Conservation (phyloP, 2,797 vertebrate species). For the Falco naumanni region DNA sequence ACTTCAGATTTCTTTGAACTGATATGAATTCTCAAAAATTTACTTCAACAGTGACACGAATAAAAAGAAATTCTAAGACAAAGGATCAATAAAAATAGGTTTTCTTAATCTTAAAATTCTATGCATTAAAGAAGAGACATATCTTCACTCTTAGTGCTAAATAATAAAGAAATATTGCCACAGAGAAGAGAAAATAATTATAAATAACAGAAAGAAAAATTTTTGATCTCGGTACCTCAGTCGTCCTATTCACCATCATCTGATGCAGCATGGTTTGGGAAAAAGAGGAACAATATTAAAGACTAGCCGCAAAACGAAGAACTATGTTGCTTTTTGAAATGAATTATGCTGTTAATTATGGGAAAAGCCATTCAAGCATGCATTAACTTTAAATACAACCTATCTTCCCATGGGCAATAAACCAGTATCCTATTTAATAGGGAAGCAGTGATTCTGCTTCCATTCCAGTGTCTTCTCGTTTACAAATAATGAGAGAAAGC, state of each 20-base stretch:
- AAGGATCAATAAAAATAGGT: background rate
- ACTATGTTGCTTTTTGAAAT: slow-evolving; percentile 50
- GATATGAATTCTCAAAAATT: background rate
- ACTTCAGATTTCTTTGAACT: background rate
- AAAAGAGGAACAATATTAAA: slow-evolving; percentile 85
- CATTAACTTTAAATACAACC: slow-evolving; percentile 41
- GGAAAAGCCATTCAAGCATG: slow-evolving; percentile 41
- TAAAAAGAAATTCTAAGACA: background rate
- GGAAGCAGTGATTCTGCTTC: background rate
- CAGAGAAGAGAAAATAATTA: slow-evolving; percentile 5
- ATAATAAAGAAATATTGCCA: background rate
- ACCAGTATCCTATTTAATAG: slow-evolving; percentile 2
- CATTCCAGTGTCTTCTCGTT: background rate
- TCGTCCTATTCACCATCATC: slow-evolving; percentile 99
- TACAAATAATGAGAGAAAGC: background rate
- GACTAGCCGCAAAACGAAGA: slow-evolving; percentile 17
- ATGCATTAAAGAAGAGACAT: background rate
- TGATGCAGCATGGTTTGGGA: slow-evolving; percentile 87
- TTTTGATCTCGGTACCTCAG: slow-evolving; percentile 89
- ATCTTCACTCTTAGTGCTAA: background rate
- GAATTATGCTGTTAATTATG: slow-evolving; percentile 27
- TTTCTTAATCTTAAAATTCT: background rate
- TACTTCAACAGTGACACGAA: background rate
- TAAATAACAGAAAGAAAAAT: slow-evolving; percentile 63
- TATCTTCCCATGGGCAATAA: background rate